These are phyloP conservation scores for Adelognathus sp. DNA, from an alignment of 2,888 invertebrate genomes.

Conservation along the genomic window DNA sequence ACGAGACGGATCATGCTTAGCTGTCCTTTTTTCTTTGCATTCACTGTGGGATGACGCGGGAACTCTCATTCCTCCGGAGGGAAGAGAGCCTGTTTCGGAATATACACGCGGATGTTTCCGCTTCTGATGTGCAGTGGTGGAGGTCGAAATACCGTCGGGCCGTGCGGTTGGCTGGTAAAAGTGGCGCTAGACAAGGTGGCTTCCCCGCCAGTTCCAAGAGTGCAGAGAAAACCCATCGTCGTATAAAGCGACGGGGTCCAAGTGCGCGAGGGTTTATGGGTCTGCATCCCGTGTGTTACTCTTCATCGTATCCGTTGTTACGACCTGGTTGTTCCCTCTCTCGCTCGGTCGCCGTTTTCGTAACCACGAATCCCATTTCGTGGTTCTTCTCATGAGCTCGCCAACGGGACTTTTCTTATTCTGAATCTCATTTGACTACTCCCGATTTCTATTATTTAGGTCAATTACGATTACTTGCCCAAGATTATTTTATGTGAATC, in stretches of 20 bases:
- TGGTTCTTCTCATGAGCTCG: not conserved
- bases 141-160: conserved; percentile 1
- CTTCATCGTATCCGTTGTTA: conserved; percentile 77
- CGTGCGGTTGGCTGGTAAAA: conserved; percentile 32
- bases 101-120: not conserved
- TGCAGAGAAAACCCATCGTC: conserved; percentile 1
- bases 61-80: not conserved
- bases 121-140: not conserved
- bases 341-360: conserved; percentile 35
- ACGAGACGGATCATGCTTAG: not conserved
- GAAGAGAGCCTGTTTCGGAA: not conserved
- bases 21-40: not conserved
- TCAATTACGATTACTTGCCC: too few species aligned
- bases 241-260: conserved; percentile 49
- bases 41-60: conserved; percentile 3
- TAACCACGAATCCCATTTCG: conserved; percentile 59
- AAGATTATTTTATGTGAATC: too few species aligned
- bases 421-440: not conserved
- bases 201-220: conserved; percentile 32
- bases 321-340: conserved; percentile 46
- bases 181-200: conserved; percentile 27
- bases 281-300: conserved; percentile 78
- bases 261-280: conserved; percentile 76
- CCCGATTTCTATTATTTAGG: not conserved
- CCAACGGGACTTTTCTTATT: not conserved